Evolutionary conservation across 2,113 vertebrate species (phyloP).

Genomic region (Puma concolor): DNA sequence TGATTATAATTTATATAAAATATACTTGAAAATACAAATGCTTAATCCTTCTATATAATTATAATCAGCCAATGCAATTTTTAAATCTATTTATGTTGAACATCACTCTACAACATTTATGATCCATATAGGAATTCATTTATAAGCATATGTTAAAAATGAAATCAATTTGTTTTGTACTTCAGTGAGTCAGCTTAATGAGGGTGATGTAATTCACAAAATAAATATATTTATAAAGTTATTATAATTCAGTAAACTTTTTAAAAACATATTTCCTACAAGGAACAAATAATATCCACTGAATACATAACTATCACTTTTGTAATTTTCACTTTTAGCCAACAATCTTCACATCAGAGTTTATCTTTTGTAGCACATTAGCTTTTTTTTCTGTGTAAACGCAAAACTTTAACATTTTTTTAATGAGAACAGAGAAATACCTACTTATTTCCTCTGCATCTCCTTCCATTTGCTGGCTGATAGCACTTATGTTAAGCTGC

Average conservation of each 20-base stretch:
- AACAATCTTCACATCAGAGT: constrained; percentile 35
- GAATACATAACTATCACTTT: not conserved
- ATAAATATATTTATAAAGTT: not conserved
- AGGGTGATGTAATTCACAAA: not conserved
- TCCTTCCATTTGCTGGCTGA: constrained; percentile 51
- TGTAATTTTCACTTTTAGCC: not conserved
- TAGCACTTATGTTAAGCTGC: constrained; percentile 33
- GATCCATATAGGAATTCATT: not conserved
- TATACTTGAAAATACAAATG: not conserved
- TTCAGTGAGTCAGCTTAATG: constrained; percentile 13
- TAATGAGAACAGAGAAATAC: not conserved
- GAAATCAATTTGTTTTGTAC: not conserved
- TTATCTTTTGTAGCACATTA: constrained; percentile 44
- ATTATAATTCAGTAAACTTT: not conserved
- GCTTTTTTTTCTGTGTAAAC: constrained; percentile 51
- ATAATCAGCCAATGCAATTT: not conserved
- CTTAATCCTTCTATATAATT: not conserved
- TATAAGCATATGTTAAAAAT: not conserved
- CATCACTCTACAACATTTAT: not conserved
- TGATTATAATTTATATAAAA: constrained; percentile 25
- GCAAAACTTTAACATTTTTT: constrained; percentile 21
- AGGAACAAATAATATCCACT: not conserved
- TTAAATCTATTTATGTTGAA: not conserved
- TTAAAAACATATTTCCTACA: not conserved
- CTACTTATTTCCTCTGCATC: not conserved